Evolutionary conservation across 2,888 invertebrate species (phyloP), one percentile per base, ranked within the genome.

Genomic region (Cataglyphis livida): DNA sequence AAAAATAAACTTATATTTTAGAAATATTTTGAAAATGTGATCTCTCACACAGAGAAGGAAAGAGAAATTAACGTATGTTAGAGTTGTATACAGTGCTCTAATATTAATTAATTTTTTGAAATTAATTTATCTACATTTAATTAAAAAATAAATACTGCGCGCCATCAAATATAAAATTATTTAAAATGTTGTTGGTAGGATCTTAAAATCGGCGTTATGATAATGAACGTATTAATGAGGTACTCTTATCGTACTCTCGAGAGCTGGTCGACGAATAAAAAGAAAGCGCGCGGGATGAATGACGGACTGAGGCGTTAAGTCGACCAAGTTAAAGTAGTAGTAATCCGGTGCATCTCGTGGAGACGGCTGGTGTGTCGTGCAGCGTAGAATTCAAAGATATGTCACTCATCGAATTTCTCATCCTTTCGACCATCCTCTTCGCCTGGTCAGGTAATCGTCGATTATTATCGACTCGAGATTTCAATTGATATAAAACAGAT

Each of bases 231-330:
- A 15, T n/a, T n/a, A 25, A 71, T 15, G 74, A 78, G 35, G 32
- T 57, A 10, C 28, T 78, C 78, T 59, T 79, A 73, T 73, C 75
- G 28, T 79, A 44, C 12, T 74, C 74, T 28, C 28, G 35, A 28
- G 38, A 57, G 73, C 74, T 44, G 44, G 38, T 78, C 91, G 65
- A 85, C 71, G 85, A 88, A 90, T 87, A 89, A 90, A 91, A 89
- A 90, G 86, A 89, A 90, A 87, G 87, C 81, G 81, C 73, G 87
- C 85, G 79, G 87, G 89, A 91, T 92, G 90, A 92, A 92, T 92
- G 90, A 86, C 86, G 88, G 82, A 79, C 59, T 65, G 81, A 48
- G 84, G 76, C 82, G 88, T 83, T 91, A 92, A 92, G 85, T 85
- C 88, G 86, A 88, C 85, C 71, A 79, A 79, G 71, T 79, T 91